Percentiles rank a stretch among this genome's conserved stretches.
Evolutionary conservation across 2,797 vertebrate species (phyloP).

Genomic region (Argya squamiceps): DNA sequence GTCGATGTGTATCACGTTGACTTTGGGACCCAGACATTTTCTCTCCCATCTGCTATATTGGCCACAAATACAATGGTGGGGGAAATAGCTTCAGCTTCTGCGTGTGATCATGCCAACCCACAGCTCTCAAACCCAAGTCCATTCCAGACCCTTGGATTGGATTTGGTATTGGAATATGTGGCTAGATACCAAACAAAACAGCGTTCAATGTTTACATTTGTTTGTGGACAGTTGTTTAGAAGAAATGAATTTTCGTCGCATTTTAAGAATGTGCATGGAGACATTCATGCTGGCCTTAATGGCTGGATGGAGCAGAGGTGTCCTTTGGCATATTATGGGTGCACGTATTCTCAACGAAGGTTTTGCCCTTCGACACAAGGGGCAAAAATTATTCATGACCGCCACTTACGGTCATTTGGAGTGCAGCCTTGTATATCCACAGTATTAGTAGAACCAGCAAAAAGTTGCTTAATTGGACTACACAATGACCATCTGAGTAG

Average conservation of each 20-base stretch:
- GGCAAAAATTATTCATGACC: conserved; percentile 94
- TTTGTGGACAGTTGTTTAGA: conserved; percentile 96
- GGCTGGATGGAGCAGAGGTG: conserved; percentile 99
- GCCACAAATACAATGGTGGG: conserved; percentile 99
- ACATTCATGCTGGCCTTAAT: conserved; percentile 98
- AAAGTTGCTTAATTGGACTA: conserved; percentile 73
- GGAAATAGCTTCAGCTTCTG: conserved; percentile 96
- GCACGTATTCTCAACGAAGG: conserved; percentile 95
- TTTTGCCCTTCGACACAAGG: conserved; percentile 97
- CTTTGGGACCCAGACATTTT: conserved; percentile 98
- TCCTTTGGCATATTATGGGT: conserved; percentile 97
- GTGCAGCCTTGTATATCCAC: conserved; percentile 87
- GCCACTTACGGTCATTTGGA: conserved; percentile 93
- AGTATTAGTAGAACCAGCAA: conserved; percentile 74
- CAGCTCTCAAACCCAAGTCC: conserved; percentile 98
- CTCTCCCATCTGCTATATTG: conserved; percentile 95
- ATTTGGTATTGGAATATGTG: conserved; percentile 97
- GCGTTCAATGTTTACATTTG: conserved; percentile 99
- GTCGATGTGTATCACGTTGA: conserved; percentile 93
- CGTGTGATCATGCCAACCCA: conserved; percentile 97
- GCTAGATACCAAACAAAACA: conserved; percentile 98
- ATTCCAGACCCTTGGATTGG: conserved; percentile 96
- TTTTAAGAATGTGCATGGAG: conserved; percentile 99
- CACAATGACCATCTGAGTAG: conserved; percentile 87
- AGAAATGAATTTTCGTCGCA: conserved; percentile 97